Base-by-base conservation (phyloP, 2,113 vertebrate genomes). In the Recurvirostra avosetta region DNA sequence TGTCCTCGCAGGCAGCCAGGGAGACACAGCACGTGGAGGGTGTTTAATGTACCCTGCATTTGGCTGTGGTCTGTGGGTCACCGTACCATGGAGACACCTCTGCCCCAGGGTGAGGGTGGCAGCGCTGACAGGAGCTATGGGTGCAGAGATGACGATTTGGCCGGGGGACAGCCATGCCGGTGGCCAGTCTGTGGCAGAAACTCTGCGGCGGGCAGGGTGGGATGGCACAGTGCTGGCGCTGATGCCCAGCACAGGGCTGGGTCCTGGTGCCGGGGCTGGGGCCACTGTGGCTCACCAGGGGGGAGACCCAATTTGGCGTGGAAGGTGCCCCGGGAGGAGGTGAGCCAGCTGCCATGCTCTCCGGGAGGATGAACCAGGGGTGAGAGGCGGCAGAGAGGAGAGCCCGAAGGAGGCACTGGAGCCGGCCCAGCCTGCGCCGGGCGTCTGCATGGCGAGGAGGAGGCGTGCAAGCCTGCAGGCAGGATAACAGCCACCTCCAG, bases 21-120 rank as follows among this genome's bases (percentile, higher is more conserved):
- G 55, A 65, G 30, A 45, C 0, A 1, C n/a, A 53, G 67, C 7
- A 8, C 1, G 0, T 0, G 2, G 5, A 4, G 25, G n/a, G 5
- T 49, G 55, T 76, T 80, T 58, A 22, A 66, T 4, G 23, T 4
- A 23, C 8, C 18, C 45, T 1, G 0, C 1, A 1, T 62, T 49
- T 80, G 55, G 14, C 80, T 67, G 36, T 14, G n/a, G 43, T 55
- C 58, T 0, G 0, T 41, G 47, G 23, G 22, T 30, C 16, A 19
- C 73, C 66, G 55, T 15, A 12, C 30, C 1, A 2, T 49, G 15
- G 36, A 79, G 25, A 17, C 0, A 0, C 5, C 34, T 58, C 40
- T 74, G 72, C 40, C 55, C 8, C 30, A 52, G 59, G n/a, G 38
- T 5, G 9, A 49, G 22, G 49, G 49, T 49, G 49, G 49, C 21